Base-by-base conservation (phyloP, 2,888 invertebrate species). In the Steinernema carpocapsae region DNA sequence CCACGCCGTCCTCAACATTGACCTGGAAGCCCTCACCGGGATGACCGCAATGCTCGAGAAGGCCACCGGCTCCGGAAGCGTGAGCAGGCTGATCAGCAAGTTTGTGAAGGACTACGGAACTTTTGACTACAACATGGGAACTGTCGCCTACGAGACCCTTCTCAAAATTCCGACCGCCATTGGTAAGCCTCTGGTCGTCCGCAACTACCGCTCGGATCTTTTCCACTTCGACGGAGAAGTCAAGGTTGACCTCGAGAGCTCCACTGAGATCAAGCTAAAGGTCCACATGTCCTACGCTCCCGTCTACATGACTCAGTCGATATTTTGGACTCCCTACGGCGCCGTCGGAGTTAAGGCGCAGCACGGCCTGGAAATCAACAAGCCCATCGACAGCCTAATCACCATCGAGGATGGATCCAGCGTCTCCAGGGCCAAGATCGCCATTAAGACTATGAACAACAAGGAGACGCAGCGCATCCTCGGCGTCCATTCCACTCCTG, bases 161-260 rank as follows among this genome's bases (percentile, higher is more conserved):
- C n/a, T 22, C 71, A 80, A 79, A 56, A 72, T 82, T 45, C 83
- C 83, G 14, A 85, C 82, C 12, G 76, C 79, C 43, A 19, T 80
- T 46, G 83, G 83, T 76, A 24, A 84, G 48, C 84, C 84, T 2
- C 24, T 83, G 14, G 43, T 73, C 51, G 14, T 76, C 52, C 64
- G 70, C 4, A 37, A 76, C 26, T 70, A 73, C 19, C 24, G 10
- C 56, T n/a, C 24, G 56, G 22, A 42, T 71, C 43, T 37, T 3
- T 37, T 37, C 37, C 37, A 10, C 10, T 37, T 10, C 10, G 37
- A 10, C 37, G 37, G 37, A 37, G 37, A 37, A 6, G 37, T 37
- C 3, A 3, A 37, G 10, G 37, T 10, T 3, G 46, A 70, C 24
- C 32, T 72, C 26, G 19, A 14, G 7, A 48, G 70, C 4, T 76